Evolutionary conservation across 2,888 invertebrate genomes (phyloP), one percentile per base, ranked within the genome.

Genomic region (Timandra comae): DNA sequence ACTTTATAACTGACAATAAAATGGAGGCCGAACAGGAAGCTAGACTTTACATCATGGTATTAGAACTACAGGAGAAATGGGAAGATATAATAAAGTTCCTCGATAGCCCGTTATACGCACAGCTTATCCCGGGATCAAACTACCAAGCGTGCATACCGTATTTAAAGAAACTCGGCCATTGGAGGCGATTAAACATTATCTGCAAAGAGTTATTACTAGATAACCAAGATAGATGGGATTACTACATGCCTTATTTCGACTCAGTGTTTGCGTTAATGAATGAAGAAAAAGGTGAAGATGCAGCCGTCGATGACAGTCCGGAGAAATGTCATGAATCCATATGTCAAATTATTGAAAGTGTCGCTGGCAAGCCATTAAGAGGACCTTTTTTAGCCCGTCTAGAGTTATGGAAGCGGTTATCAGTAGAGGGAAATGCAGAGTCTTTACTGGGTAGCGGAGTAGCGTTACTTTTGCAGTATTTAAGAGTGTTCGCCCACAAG

Each of bases 11-110:
- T 3, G 96, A 97, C 43, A 92, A 93, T 49, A 96, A 95, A 82
- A 87, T 96, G 60, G 96, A 97, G 66, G 95, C 96, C 0, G 98
- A 98, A 68, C 96, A 96, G 75, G 98, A 99, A 73, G 93, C 97
- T 0, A 91, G 95, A 36, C 87, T 98, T 25, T 97, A 97, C 76
- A 86, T 98, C 34, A 93, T 96, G 87, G 93, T 98, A 41, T 52
- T 86, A 10, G 78, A 96, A 56, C 80, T 92, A 8, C 91, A 92
- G 69, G 90, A 90, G 20, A 97, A 97, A 71, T 91, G 90, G 78
- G 89, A 92, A 49, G 94, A 95, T 57, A 92, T 96, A 7, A 73
- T 97, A 23, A 88, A 91, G 33, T 90, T 97, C 36, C 81, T 98
- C n/a, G 91, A 93, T 39, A 91, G 94, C 1, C 91, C 93, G 0